Conservation (phyloP, 2,113 vertebrate genomes). For the Marmota monax region DNA sequence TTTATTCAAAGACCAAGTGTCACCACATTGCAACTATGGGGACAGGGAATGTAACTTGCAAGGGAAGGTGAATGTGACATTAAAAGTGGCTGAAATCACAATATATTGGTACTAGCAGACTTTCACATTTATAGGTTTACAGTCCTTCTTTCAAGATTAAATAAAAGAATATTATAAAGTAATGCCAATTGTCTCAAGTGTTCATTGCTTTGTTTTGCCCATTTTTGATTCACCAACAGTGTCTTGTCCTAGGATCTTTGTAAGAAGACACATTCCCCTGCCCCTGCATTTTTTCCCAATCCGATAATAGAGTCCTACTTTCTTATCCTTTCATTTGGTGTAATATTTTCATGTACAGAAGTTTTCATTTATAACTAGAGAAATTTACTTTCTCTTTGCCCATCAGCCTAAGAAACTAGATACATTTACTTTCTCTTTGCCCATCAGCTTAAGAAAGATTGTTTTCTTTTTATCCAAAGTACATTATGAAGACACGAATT, state of each 20-base stretch:
- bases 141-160: neutral
- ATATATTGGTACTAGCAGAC: rapidly evolving
- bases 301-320: neutral
- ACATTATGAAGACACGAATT: too few relatives aligned
- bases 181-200: too few relatives aligned
- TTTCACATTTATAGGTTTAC: neutral
- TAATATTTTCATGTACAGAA: neutral
- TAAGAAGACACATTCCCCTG: neutral
- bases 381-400: neutral
- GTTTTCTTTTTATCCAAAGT: too few relatives aligned
- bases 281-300: rapidly evolving
- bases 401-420: neutral
- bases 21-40: rapidly evolving
- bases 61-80: rapidly evolving
- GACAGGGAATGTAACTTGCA: rapidly evolving
- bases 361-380: neutral
- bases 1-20: neutral
- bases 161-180: neutral
- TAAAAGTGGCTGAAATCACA: rapidly evolving
- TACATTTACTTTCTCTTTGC: neutral
- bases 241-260: neutral
- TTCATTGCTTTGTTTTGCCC: too few relatives aligned
- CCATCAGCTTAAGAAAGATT: neutral
- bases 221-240: neutral
- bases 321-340: neutral